A percentile compares a stretch with the other conserved stretches of the same genome.
phyloP scores from a whole-genome alignment of 64 coral and sea anemone species.

The Actinia equina region DNA sequence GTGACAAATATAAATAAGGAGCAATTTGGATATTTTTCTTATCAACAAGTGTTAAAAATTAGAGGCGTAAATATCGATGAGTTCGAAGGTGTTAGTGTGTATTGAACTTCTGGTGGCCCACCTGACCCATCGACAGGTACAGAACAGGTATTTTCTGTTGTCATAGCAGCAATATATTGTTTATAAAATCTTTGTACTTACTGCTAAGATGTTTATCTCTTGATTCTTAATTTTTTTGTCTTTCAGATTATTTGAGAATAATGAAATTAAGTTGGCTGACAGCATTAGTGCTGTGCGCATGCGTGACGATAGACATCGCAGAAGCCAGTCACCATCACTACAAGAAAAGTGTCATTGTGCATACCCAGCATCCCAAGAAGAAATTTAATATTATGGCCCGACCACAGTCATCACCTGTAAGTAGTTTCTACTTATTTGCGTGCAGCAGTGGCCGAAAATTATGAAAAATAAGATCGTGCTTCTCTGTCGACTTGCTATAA shows the following conservation, averaged over 20 bases:
- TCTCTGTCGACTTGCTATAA: no score
- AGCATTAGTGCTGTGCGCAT: slow-evolving; percentile 8
- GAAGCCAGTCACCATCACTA: neutral
- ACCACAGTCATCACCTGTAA: neutral
- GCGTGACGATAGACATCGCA: neutral
- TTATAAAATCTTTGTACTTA: neutral
- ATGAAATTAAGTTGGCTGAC: neutral
- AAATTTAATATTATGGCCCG: neutral
- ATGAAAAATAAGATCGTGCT: no score
- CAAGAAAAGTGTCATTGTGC: neutral
- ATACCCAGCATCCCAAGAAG: neutral
- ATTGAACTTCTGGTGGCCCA: neutral
- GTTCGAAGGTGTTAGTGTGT: neutral
- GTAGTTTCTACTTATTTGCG: neutral
- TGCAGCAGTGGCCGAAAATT: no score
- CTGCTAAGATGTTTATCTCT: neutral
- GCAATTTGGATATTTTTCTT: neutral
- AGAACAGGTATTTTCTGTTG: neutral
- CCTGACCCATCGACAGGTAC: neutral
- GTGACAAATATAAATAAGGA: neutral
- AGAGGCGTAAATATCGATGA: neutral
- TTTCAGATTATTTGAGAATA: neutral
- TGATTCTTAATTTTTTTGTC: neutral
- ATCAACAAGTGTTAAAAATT: no score
- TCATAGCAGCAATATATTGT: neutral